Evolutionary conservation across 64 coral and sea anemone genomes (phyloP).

Genomic region (Trachythela sp.): DNA sequence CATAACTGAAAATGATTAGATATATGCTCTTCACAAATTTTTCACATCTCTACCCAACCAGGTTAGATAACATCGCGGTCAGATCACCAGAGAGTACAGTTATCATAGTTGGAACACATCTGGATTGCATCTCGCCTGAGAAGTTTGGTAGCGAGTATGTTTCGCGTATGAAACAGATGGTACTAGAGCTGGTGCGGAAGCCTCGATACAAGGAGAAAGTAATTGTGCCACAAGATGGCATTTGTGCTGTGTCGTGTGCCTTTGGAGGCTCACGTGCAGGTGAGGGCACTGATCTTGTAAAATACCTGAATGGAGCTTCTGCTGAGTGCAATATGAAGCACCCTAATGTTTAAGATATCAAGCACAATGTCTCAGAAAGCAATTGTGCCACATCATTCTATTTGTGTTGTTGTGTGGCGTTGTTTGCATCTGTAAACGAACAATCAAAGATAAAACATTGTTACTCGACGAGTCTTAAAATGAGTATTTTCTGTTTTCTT

Average conservation of each 20-base stretch:
- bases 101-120: constrained; percentile 85
- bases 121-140: constrained; percentile 62
- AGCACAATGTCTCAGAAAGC: too few relatives aligned
- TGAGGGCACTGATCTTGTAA: neutral
- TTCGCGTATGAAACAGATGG: constrained; percentile 40
- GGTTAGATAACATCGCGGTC: constrained; percentile 82
- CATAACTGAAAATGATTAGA: too few relatives aligned
- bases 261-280: neutral
- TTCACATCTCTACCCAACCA: neutral
- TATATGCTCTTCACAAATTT: too few relatives aligned
- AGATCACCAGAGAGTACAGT: constrained; percentile 62
- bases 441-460: too few relatives aligned
- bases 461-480: too few relatives aligned
- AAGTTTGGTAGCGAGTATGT: constrained; percentile 46
- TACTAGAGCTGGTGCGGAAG: constrained; percentile 37
- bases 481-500: too few relatives aligned
- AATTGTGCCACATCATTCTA: too few relatives aligned
- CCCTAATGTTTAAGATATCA: too few relatives aligned
- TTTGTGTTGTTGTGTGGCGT: too few relatives aligned
- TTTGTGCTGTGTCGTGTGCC: neutral
- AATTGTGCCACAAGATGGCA: neutral
- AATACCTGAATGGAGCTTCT: too few relatives aligned
- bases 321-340: too few relatives aligned
- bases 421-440: too few relatives aligned
- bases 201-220: constrained; percentile 50